Base-by-base conservation (phyloP, 2,888 invertebrate species). In the Acleris laterana region DNA sequence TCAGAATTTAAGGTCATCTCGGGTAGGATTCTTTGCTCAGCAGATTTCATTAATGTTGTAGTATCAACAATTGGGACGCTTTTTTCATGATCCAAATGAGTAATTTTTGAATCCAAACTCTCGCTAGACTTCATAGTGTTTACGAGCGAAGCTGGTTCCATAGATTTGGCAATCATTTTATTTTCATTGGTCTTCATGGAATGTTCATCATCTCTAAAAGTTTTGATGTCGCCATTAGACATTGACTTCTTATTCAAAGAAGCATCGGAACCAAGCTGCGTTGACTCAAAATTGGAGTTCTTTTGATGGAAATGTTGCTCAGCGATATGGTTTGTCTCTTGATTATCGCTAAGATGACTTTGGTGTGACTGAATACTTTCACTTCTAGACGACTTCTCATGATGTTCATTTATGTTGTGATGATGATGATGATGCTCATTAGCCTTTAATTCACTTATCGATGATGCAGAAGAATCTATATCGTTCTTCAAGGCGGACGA, bases 21-120 rank as follows among this genome's bases (percentile, higher is more conserved):
- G n/a, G 61, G 44, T 62, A 55, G 42, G 19, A 13, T 48, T n/a
- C 57, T 60, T 16, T 50, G 22, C 2, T 68, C 70, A 7, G 57
- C 68, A 48, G 69, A 57, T 17, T 71, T 71, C 69, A 69, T 71
- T 19, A 68, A 63, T n/a, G 48, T 46, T 7, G 68, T 63, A 6
- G 65, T 65, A 42, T 70, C 69, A n/a, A 69, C 32, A 59, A 65
- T 49, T 38, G 63, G 57, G 25, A 44, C 38, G 44, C 32, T 56
- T 25, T 68, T 68, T 32, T 65, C 63, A 17, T 68, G 46, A 48
- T 59, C 60, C 16, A 68, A 68, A n/a, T 62, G 56, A 32, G 55
- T 62, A 5, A 48, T 22, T 50, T 62, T 57, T 32, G 64, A 60
- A 11, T 72, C 65, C 50, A 62, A 53, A 48, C 63, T 65, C 28